Evolutionary conservation across 1,140 invertebrate genomes (phyloP), one percentile per base, ranked within the genome.

Genomic region (Drosophila dunni): DNA sequence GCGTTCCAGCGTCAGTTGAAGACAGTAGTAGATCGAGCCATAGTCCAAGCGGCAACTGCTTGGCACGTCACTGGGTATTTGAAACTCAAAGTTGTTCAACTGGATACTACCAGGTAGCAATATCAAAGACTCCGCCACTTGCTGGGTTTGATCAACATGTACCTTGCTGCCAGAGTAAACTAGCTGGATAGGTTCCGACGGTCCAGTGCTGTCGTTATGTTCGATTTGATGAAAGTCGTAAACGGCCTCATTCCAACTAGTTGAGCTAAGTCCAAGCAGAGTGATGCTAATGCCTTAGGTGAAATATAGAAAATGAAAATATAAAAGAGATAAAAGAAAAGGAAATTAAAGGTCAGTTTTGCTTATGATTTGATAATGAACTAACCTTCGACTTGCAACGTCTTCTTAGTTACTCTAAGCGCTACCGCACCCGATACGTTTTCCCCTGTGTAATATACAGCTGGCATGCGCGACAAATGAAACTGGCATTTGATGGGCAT

Each of bases 401-500:
- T 17, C 67, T 82, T 90, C 11, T 72, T 65, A n/a, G 7, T 51
- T 4, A 74, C 58, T 34, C 24, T 61, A 7, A 88, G 42, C 8
- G 17, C 17, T 9, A 91, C 15, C 6, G 44, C 61, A 8, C 88
- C 88, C n/a, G 57, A 74, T 69, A 91, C 54, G 64, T 78, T 81
- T 63, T 91, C 88, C 46, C 88, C 88, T 50, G 72, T 76, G 68
- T 82, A 85, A 33, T 79, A 91, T 53, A 91, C 71, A 3, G 62
- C 73, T 10, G 81, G 65, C 10, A 51, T 53, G 40, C 89, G 88
- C 54, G 81, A 71, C 78, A 91, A 81, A 72, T 82, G 53, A 70
- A 91, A 82, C 58, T 76, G 73, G 46, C 83, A 91, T 33, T 79
- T 62, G 20, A 84, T 64, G 50, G 66, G 56, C 88, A 91, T 91